These are phyloP conservation scores for Hemicrepidius hirtus DNA, from an alignment of 2,888 invertebrate genomes.

Conservation along the genomic window DNA sequence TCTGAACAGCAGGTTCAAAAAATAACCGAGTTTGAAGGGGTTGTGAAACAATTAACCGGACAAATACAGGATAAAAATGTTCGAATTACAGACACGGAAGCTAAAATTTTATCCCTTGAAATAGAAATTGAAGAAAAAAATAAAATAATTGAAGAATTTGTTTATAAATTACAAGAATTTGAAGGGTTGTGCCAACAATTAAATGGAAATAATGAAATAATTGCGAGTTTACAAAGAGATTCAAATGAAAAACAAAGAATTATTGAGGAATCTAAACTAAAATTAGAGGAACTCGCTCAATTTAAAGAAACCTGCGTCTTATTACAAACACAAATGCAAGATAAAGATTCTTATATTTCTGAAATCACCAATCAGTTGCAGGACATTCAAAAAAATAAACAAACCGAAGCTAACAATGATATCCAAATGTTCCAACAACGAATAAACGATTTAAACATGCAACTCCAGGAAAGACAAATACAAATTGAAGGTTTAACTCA, in stretches of 20 bases:
- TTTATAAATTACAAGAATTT: slow-evolving; percentile 12
- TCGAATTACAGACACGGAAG: slow-evolving; percentile 16
- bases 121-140: slow-evolving; percentile 56
- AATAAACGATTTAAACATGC: slow-evolving; percentile 49
- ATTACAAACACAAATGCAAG: slow-evolving; percentile 37
- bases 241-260: slow-evolving; percentile 13
- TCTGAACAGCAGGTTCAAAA: slow-evolving; percentile 57
- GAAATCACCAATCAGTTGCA: slow-evolving; percentile 35
- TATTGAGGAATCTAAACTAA: slow-evolving; percentile 10
- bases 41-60: slow-evolving; percentile 23
- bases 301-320: slow-evolving; percentile 6
- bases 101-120: slow-evolving; percentile 8
- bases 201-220: slow-evolving; percentile 61
- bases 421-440: slow-evolving; percentile 56
- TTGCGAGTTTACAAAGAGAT: slow-evolving; percentile 17
- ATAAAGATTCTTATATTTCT: slow-evolving; percentile 45
- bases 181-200: slow-evolving; percentile 59
- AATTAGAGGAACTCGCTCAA: slow-evolving; percentile 16
- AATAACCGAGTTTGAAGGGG: slow-evolving; percentile 46
- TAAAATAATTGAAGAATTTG: slow-evolving; percentile 27
- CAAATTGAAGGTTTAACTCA: slow-evolving; percentile 57
- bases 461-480: slow-evolving; percentile 57
- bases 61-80: slow-evolving; percentile 38
- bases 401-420: slow-evolving; percentile 47
- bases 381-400: slow-evolving; percentile 29